phyloP scores from a whole-genome alignment of 2,797 vertebrate genomes.

The Zalophus californianus region DNA sequence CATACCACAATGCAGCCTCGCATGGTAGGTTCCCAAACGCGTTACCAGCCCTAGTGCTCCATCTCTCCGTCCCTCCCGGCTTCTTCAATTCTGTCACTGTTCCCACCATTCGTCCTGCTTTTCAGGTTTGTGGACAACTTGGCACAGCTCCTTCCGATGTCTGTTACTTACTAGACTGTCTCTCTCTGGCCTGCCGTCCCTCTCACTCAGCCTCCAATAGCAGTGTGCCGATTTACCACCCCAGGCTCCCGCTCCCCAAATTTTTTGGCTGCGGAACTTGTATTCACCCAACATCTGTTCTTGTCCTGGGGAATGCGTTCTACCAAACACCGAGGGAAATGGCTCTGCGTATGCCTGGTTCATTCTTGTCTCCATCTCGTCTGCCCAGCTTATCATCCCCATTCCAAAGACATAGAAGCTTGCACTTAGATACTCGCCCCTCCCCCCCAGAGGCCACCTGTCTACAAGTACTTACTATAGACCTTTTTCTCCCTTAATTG shows the following conservation, averaged over 20 bases:
- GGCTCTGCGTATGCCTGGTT: neutral
- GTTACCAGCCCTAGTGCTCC: fast-evolving
- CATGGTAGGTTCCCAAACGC: fast-evolving
- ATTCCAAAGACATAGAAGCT: neutral
- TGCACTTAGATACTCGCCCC: neutral
- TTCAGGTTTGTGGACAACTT: neutral
- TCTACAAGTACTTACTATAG: neutral
- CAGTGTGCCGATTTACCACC: neutral
- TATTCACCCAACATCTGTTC: neutral
- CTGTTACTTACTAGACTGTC: neutral
- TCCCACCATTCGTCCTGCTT: fast-evolving
- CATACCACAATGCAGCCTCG: neutral
- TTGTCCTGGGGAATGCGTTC: neutral
- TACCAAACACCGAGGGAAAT: neutral
- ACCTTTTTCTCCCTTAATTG: neutral
- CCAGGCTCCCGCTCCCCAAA: neutral
- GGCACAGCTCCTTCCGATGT: fast-evolving
- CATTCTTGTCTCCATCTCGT: neutral
- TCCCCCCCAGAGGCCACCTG: fast-evolving
- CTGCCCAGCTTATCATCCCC: neutral
- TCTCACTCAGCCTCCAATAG: neutral
- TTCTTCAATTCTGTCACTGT: fast-evolving
- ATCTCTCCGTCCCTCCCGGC: neutral
- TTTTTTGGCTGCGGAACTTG: neutral
- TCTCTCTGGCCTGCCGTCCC: fast-evolving